Conservation (phyloP, 35 echinoderm and acorn worm genomes). For the Anneissia japonica region DNA sequence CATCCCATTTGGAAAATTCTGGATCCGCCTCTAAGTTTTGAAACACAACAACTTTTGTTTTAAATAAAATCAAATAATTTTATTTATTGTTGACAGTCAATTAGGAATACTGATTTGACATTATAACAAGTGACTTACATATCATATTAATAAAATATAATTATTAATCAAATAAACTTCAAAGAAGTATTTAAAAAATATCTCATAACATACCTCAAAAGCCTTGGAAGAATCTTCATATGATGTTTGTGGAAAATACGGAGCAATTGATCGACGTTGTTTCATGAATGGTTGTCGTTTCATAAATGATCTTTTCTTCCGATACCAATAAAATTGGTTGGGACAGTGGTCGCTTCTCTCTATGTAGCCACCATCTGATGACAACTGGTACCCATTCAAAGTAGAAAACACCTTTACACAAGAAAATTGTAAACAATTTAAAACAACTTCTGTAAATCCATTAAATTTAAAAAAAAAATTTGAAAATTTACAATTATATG, state of each 20-base stretch:
- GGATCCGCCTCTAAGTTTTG: no score
- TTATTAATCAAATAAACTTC: not conserved
- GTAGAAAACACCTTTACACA: conserved; percentile 43
- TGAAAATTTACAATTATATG: no score
- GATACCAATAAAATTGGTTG: not conserved
- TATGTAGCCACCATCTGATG: conserved; percentile 18
- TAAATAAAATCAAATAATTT: no score
- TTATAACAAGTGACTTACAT: no score
- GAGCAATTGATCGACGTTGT: not conserved
- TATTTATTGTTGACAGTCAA: no score
- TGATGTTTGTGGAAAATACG: not conserved
- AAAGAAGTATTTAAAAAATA: not conserved
- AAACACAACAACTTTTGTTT: no score
- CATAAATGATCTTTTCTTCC: conserved; percentile 33
- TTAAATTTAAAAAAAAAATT: not conserved
- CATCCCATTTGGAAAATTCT: no score
- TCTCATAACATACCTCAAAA: conserved; percentile 33
- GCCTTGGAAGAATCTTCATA: conserved; percentile 58
- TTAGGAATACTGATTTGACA: no score
- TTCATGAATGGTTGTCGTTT: not conserved
- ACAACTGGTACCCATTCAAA: conserved; percentile 45
- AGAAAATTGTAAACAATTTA: not conserved
- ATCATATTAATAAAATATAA: no score
- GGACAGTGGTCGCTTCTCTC: conserved; percentile 17
- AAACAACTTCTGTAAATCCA: no score